phyloP scores from a whole-genome alignment of 1,140 invertebrate species.

The Dinothrombium tinctorium region DNA sequence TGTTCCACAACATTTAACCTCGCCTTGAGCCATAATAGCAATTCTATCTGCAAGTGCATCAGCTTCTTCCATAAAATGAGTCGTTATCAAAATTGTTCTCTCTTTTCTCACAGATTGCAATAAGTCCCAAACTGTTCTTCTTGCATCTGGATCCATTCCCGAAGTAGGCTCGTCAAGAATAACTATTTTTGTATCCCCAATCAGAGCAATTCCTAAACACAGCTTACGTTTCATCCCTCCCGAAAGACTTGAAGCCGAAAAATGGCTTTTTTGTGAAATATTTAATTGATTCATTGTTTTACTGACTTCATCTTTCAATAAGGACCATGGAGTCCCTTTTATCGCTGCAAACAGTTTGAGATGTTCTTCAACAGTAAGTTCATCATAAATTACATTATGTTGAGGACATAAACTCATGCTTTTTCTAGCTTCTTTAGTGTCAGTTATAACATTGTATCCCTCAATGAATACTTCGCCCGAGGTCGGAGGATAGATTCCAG shows the following conservation, averaged over 20 bases:
- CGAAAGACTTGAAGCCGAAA: constrained; percentile 43
- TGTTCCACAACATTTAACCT: constrained; percentile 27
- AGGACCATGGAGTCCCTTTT: constrained; percentile 34
- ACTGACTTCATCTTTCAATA: constrained; percentile 22
- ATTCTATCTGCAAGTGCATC: constrained; percentile 36
- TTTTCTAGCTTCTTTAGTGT: constrained; percentile 30
- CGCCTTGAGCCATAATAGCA: constrained; percentile 29
- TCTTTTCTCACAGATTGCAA: constrained; percentile 18
- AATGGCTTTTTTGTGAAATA: constrained; percentile 26
- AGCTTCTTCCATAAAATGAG: constrained; percentile 96
- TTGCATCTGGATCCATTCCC: constrained; percentile 29
- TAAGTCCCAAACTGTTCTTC: constrained; percentile 35
- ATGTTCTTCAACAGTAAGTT: constrained; percentile 20
- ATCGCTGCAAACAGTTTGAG: constrained; percentile 19
- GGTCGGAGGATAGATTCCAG: constrained; percentile 38
- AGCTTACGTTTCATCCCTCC: constrained; percentile 68
- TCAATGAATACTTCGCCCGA: constrained; percentile 40
- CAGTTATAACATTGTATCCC: constrained; percentile 33
- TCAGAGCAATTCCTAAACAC: constrained; percentile 62
- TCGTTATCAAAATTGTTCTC: constrained; percentile 66
- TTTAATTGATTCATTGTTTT: constrained; percentile 23
- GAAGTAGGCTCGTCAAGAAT: constrained; percentile 18
- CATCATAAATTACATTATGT: constrained; percentile 24
- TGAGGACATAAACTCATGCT: constrained; percentile 73
- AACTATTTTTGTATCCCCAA: constrained; percentile 26